A percentile compares a stretch with the other conserved stretches of the same genome.
phyloP scores from a whole-genome alignment of 2,888 invertebrate species.

The Saturnia japonica region DNA sequence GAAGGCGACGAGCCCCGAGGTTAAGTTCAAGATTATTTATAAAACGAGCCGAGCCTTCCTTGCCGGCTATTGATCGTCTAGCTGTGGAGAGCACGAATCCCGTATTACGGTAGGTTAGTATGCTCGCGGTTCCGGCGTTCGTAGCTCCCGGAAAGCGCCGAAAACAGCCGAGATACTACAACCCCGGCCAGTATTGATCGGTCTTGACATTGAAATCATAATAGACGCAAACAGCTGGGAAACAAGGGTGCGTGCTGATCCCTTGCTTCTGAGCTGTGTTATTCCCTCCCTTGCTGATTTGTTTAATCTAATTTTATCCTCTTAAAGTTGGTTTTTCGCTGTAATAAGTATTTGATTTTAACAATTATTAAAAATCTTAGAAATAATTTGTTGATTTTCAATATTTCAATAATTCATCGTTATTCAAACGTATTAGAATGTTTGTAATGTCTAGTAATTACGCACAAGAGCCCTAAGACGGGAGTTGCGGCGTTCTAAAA shows the following conservation, averaged over 20 bases:
- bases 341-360: neutral
- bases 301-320: conserved; percentile 28
- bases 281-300: conserved; percentile 28
- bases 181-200: conserved; percentile 79
- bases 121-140: conserved; percentile 60
- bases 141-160: conserved; percentile 75
- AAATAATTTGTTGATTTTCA: conserved; percentile 43
- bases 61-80: conserved; percentile 74
- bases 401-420: conserved; percentile 63
- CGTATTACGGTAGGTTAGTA: conserved; percentile 81
- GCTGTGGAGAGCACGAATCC: conserved; percentile 64
- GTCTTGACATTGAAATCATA: conserved; percentile 81
- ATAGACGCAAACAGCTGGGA: conserved; percentile 79
- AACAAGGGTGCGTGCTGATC: conserved; percentile 67
- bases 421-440: conserved; percentile 58
- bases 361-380: neutral
- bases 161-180: conserved; percentile 77
- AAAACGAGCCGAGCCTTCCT: conserved; percentile 72
- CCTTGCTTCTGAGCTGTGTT: conserved; percentile 31
- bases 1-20: conserved; percentile 67
- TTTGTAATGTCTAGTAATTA: conserved; percentile 71
- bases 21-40: conserved; percentile 82
- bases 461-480: conserved; percentile 73
- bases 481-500: conserved; percentile 68
- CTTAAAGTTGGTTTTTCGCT: conserved; percentile 4